Evolutionary conservation across 2,113 vertebrate genomes (phyloP), one percentile per base, ranked within the genome.

Genomic region (Myanophis thanlyinensis): DNA sequence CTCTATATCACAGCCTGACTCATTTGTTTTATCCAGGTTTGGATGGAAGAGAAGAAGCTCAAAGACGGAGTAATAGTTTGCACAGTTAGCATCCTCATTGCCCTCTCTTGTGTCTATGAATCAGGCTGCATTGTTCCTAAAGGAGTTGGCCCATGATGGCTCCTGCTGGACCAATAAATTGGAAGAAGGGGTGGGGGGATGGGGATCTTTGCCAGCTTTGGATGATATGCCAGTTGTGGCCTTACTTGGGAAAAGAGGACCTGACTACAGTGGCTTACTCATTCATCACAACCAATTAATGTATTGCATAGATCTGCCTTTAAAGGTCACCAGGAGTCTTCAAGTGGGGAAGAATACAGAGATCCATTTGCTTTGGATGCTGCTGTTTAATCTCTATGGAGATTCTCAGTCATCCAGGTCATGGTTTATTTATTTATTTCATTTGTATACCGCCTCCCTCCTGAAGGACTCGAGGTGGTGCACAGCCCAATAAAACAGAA

Each of bases 161-260:
- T 30, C 27, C 27, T 30, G 59, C 1, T 62, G 27, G 59, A 62
- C 30, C 27, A 62, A 30, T 25, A 10, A 30, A 30, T 62, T 56
- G 8, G 9, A 30, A 62, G 27, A 62, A 62, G 8, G 27, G 3
- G 3, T 0, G 1, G 1, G 27, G 3, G 23, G 7, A 0, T 3
- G 27, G 52, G 2, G 3, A 15, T 30, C 59, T 62, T 62, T 62
- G 59, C 25, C 27, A 62, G 8, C 59, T 62, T 62, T 62, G 27
- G 10, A 3, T 62, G 59, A 27, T 62, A 25, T 3, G 1, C 25
- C 59, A 62, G 9, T 62, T 62, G 59, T 30, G 59, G 59, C 3
- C 10, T 8, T 30, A 62, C 27, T 62, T 62, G 10, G 27, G 59
- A 12, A 27, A 30, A 62, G 27, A 62, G 56, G 56, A 59, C 9